Conservation (phyloP, 2,888 invertebrate species). For the Euspilapteryx auroguttella region DNA sequence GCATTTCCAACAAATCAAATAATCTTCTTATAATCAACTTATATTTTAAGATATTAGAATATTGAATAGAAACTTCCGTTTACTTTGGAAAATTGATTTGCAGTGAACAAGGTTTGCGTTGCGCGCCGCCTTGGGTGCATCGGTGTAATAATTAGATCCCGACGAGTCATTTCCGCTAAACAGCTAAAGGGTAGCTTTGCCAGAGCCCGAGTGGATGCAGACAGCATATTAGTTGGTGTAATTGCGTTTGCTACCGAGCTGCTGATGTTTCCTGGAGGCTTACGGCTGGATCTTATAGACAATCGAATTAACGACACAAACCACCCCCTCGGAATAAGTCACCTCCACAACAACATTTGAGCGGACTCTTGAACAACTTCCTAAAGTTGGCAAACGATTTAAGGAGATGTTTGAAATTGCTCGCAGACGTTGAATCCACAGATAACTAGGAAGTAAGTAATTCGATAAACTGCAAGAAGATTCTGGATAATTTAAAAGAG, state of each 20-base stretch:
- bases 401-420: neutral
- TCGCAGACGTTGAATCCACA: neutral
- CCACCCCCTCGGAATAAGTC: slow-evolving; percentile 47
- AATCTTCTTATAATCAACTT: too few species aligned
- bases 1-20: neutral
- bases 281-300: slow-evolving; percentile 43
- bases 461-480: slow-evolving; percentile 16
- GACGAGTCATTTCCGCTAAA: slow-evolving; percentile 33
- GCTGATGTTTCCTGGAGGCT: slow-evolving; percentile 47
- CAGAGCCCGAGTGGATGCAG: slow-evolving; percentile 29
- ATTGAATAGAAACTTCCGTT: neutral
- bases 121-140: slow-evolving; percentile 29
- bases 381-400: slow-evolving; percentile 5
- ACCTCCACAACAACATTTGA: slow-evolving; percentile 45
- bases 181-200: slow-evolving; percentile 35
- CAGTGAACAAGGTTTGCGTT: too few species aligned
- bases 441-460: slow-evolving; percentile 7
- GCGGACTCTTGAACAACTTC: slow-evolving; percentile 33
- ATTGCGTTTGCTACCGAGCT: slow-evolving; percentile 55
- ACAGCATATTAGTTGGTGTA: slow-evolving; percentile 52
- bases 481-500: slow-evolving; percentile 41
- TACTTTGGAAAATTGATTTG: too few species aligned
- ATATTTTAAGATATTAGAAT: too few species aligned
- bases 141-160: slow-evolving; percentile 20
- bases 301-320: slow-evolving; percentile 53